phyloP scores from a whole-genome alignment of 1,140 invertebrate genomes.

The Tetraneura akinire region DNA sequence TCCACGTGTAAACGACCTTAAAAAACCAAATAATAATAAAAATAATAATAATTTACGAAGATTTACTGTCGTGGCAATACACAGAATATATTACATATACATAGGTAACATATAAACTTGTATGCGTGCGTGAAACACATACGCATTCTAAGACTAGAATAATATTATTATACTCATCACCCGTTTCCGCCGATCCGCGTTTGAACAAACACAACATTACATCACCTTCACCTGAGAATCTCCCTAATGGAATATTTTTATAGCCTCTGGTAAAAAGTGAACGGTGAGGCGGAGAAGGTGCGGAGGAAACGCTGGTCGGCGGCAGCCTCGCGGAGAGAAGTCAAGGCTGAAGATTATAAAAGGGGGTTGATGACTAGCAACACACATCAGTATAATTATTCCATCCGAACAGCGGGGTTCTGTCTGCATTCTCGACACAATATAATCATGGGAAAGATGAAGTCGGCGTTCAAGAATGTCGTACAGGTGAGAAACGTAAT shows the following conservation, averaged over 20 bases:
- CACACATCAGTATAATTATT: conserved; percentile 47
- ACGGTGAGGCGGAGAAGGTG: neutral
- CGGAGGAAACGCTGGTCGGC: neutral
- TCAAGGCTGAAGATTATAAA: conserved; percentile 43
- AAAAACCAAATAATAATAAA: neutral
- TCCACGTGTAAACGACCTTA: neutral
- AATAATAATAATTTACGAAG: too few relatives aligned
- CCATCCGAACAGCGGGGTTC: conserved; percentile 32
- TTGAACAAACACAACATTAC: neutral
- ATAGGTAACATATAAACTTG: neutral
- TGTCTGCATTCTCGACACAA: conserved; percentile 26
- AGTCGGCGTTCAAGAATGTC: conserved; percentile 22
- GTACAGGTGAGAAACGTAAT: conserved; percentile 28
- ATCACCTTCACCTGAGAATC: conserved; percentile 8
- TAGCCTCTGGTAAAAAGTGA: neutral
- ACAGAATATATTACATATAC: neutral
- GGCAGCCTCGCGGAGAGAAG: neutral
- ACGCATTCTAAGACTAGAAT: too few relatives aligned
- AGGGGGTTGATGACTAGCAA: conserved; percentile 30
- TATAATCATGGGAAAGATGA: conserved; percentile 24
- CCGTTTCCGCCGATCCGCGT: too few relatives aligned
- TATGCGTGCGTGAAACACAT: too few relatives aligned
- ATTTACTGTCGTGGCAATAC: neutral
- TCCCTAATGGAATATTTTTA: conserved; percentile 35
- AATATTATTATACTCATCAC: too few relatives aligned